Evolutionary conservation across 30 jellyfish, hydroid and myxozoan genomes (phyloP).

Genomic region (Aurelia sp.): DNA sequence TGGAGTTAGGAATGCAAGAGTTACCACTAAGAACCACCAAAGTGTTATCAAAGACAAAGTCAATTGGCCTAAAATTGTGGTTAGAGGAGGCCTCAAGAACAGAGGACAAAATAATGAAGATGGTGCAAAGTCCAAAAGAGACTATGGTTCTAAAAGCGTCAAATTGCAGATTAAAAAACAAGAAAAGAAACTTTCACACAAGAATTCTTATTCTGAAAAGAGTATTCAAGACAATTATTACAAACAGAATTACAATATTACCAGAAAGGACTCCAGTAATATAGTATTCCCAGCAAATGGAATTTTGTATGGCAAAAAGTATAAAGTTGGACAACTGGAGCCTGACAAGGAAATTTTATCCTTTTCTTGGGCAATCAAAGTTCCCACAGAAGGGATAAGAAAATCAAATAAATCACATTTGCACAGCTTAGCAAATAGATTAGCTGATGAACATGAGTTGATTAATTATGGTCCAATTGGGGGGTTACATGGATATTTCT

Average conservation of each 20-base stretch:
- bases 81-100: neutral
- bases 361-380: conserved; percentile 86
- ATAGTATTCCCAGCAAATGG: neutral
- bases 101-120: neutral
- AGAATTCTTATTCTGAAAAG: neutral
- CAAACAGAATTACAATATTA: neutral
- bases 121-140: neutral
- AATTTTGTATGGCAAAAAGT: neutral
- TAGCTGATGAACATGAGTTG: conserved; percentile 81
- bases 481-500: conserved; percentile 88
- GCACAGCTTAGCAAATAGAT: conserved; percentile 45
- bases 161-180: neutral
- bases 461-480: conserved; percentile 96
- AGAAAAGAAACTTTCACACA: neutral
- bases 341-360: conserved; percentile 11
- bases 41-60: too few species aligned
- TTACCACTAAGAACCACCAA: too few species aligned
- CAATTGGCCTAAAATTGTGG: neutral
- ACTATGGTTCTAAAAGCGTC: neutral
- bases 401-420: neutral
- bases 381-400: conserved; percentile 26
- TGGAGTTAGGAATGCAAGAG: neutral
- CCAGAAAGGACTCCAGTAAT: neutral
- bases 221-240: neutral
- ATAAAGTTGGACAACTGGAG: neutral